phyloP scores from a whole-genome alignment of 2,113 vertebrate genomes.

The Piaya cayana region DNA sequence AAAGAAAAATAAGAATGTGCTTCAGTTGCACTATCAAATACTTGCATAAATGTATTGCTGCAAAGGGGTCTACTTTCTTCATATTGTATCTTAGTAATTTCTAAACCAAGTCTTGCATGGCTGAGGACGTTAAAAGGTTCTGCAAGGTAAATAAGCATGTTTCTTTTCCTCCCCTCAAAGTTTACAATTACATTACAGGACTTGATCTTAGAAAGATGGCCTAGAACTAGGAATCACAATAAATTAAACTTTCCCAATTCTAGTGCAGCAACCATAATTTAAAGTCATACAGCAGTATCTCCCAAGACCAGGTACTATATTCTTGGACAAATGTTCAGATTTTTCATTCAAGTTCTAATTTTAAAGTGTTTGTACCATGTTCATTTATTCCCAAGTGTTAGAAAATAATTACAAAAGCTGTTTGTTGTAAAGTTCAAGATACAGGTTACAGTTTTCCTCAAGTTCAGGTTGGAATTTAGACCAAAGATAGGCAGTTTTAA shows the following conservation, averaged over 20 bases:
- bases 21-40: not conserved
- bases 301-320: not conserved
- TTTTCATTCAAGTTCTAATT: not conserved
- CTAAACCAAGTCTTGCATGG: not conserved
- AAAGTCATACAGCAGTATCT: not conserved
- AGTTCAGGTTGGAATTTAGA: conserved; percentile 35
- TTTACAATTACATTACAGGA: not conserved
- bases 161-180: not conserved
- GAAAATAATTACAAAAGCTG: not conserved
- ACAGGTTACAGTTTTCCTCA: conserved; percentile 24
- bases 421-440: not conserved
- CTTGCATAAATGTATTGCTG: not conserved
- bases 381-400: not conserved
- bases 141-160: not conserved
- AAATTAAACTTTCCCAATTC: not conserved
- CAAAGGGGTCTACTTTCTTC: not conserved
- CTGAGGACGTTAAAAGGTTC: not conserved
- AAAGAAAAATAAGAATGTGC: conserved; percentile 17
- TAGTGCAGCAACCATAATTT: not conserved
- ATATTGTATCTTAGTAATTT: not conserved
- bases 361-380: not conserved
- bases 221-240: not conserved
- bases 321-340: not conserved
- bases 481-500: conserved; percentile 57
- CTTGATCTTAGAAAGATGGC: not conserved